Percentiles rank a stretch among this genome's conserved stretches.
These are phyloP conservation scores for Notolepis coatsorum DNA, from an alignment of 2,797 vertebrate species.

Conservation along the genomic window DNA sequence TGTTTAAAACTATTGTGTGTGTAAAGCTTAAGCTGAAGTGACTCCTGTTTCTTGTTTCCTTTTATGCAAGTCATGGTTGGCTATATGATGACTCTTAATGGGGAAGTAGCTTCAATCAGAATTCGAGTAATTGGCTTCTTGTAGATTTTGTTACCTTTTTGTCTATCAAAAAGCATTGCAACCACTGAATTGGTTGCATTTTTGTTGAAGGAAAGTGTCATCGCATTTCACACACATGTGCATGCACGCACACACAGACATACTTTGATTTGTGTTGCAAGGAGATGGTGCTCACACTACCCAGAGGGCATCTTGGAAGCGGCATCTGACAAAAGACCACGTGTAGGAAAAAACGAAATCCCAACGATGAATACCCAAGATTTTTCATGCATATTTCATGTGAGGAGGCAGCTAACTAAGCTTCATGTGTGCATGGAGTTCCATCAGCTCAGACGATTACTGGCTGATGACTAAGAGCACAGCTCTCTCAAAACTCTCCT, in stretches of 20 bases:
- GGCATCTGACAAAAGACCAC: slow-evolving; percentile 37
- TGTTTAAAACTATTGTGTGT: slow-evolving; percentile 33
- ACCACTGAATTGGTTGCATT: slow-evolving; percentile 8
- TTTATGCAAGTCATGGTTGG: slow-evolving; percentile 34
- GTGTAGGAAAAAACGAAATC: slow-evolving; percentile 35
- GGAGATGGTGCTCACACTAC: slow-evolving; percentile 26
- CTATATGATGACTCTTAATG: slow-evolving; percentile 16
- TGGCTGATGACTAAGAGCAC: slow-evolving; percentile 61
- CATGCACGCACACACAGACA: neutral
- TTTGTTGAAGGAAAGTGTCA: slow-evolving; percentile 15
- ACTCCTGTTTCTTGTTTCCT: slow-evolving; percentile 21
- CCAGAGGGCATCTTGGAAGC: slow-evolving; percentile 54
- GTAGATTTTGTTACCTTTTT: slow-evolving; percentile 5
- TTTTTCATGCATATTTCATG: slow-evolving; percentile 48
- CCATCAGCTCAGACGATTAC: slow-evolving; percentile 63
- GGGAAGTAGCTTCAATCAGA: neutral
- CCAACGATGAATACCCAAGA: slow-evolving; percentile 25
- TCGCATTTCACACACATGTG: slow-evolving; percentile 7
- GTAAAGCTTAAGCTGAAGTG: slow-evolving; percentile 21
- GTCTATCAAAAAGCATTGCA: neutral
- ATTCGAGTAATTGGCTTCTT: slow-evolving; percentile 5
- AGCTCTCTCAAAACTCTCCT: slow-evolving; percentile 47
- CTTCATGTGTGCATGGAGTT: slow-evolving; percentile 48
- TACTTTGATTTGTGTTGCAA: slow-evolving; percentile 49
- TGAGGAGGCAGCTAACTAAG: slow-evolving; percentile 25